Conservation (phyloP, 2,797 vertebrate species). For the Tinamus major region DNA sequence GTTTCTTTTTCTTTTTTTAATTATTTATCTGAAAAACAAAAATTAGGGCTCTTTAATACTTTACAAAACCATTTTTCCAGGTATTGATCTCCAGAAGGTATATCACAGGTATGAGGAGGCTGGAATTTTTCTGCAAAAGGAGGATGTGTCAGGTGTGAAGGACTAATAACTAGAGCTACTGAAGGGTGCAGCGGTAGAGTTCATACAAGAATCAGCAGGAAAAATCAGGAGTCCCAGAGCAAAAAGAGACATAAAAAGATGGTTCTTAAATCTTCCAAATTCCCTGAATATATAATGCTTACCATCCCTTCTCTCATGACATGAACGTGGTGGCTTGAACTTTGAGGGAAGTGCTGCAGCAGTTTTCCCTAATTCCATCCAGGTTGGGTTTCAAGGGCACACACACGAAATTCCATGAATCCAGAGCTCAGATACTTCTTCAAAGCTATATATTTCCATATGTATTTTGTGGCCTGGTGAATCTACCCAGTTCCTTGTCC, state of each 20-base stretch:
- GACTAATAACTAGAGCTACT: neutral
- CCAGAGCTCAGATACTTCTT: neutral
- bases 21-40: fast-evolving
- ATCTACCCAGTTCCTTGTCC: neutral
- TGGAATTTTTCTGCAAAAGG: neutral
- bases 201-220: neutral
- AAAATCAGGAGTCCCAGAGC: neutral
- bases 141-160: neutral
- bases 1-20: fast-evolving
- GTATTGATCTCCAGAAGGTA: fast-evolving
- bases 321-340: neutral
- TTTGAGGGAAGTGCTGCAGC: fast-evolving
- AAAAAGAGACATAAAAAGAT: neutral
- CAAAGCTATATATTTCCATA: neutral
- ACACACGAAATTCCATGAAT: neutral
- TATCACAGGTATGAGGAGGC: neutral
- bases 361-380: neutral
- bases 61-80: neutral
- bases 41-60: fast-evolving
- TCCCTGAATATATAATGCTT: neutral
- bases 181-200: too few relatives aligned
- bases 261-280: neutral
- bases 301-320: neutral
- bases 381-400: fast-evolving
- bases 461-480: neutral